phyloP scores from a whole-genome alignment of 2,797 vertebrate genomes.

The Mycteria americana region DNA sequence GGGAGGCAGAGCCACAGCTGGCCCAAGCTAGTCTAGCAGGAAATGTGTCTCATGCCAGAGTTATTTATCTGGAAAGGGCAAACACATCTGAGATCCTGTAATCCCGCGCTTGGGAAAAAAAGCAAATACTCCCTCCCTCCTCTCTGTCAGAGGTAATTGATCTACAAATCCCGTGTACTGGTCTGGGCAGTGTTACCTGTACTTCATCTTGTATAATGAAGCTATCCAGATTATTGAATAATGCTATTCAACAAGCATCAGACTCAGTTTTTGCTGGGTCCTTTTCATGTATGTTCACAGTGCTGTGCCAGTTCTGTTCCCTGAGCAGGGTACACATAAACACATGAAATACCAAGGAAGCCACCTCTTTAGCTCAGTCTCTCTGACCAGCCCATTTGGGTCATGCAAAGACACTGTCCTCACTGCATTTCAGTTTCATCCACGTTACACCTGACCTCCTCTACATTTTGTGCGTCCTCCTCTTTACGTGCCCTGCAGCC shows the following conservation, averaged over 20 bases:
- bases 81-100: neutral
- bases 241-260: neutral
- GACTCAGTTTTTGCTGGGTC: neutral
- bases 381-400: neutral
- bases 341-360: neutral
- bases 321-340: neutral
- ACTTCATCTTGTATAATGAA: neutral
- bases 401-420: neutral
- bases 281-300: neutral
- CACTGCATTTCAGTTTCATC: neutral
- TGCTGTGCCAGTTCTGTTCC: neutral
- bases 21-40: neutral
- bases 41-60: accelerated
- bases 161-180: accelerated
- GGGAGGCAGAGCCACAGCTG: neutral
- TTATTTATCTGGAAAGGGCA: neutral
- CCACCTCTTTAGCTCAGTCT: neutral
- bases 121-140: neutral
- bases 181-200: neutral
- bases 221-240: neutral
- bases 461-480: accelerated
- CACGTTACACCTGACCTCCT: neutral
- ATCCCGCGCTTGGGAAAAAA: neutral
- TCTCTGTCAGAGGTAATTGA: neutral
- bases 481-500: neutral